Conservation (phyloP, 2,888 invertebrate species). For the Empis livida region DNA sequence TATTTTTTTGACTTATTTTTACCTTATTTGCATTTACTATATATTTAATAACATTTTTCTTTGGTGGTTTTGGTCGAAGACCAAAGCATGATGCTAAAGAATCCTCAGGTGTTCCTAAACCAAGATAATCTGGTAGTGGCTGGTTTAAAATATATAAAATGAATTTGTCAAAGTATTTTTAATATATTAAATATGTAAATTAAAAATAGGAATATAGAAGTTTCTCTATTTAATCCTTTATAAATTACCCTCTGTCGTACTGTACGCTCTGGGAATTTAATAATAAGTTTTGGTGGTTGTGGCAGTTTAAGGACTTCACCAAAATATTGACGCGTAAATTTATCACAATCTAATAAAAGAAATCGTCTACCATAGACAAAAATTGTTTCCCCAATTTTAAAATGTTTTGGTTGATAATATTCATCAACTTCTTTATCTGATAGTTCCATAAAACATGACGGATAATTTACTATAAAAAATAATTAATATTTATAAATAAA, state of each 20-base stretch:
- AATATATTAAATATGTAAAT: background rate
- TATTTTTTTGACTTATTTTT: constrained; percentile 9
- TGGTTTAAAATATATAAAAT: background rate
- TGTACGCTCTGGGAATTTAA: constrained; percentile 24
- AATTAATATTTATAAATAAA: background rate
- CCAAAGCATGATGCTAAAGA: constrained; percentile 59
- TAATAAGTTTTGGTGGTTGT: constrained; percentile 21
- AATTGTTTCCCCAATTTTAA: constrained; percentile 58
- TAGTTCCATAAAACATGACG: constrained; percentile 54
- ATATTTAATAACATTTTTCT: constrained; percentile 61
- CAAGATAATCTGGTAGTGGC: constrained; percentile 14
- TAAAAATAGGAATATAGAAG: too few species aligned
- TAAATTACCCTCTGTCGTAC: constrained; percentile 14
- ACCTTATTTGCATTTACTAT: constrained; percentile 57
- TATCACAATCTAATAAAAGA: constrained; percentile 65
- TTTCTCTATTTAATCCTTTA: background rate
- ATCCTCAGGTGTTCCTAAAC: constrained; percentile 63
- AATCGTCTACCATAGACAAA: constrained; percentile 57
- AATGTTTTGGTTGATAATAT: constrained; percentile 66
- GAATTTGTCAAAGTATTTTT: background rate
- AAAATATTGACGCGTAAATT: constrained; percentile 67
- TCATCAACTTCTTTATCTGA: constrained; percentile 58
- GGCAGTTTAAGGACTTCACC: constrained; percentile 25
- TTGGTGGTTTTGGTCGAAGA: constrained; percentile 56
- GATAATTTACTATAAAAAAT: constrained; percentile 41